Evolutionary conservation across 2,797 vertebrate species (phyloP).

Genomic region (Mastacembelus armatus): DNA sequence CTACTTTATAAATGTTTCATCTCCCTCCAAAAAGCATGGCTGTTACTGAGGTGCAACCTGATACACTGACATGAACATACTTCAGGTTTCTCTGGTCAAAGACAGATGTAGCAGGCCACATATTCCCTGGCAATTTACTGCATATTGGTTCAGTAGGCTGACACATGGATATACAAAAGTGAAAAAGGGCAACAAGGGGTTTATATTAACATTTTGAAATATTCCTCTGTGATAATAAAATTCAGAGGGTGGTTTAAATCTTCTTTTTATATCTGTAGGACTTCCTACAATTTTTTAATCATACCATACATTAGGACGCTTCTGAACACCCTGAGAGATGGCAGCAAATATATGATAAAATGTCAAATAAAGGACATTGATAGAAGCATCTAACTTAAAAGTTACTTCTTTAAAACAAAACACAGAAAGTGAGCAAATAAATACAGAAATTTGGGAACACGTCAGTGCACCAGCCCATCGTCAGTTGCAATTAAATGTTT

Average conservation of each 20-base stretch:
- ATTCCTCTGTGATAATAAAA: conserved; percentile 17
- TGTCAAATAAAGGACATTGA: neutral
- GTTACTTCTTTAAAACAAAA: neutral
- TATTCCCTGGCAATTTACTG: conserved; percentile 7
- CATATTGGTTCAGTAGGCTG: neutral
- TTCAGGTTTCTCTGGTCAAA: conserved; percentile 11
- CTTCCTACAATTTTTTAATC: too few species aligned
- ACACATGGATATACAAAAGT: conserved; percentile 6
- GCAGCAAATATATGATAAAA: conserved; percentile 1
- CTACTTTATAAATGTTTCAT: conserved; percentile 34
- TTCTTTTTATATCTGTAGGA: neutral
- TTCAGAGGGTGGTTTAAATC: conserved; percentile 13
- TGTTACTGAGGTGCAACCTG: conserved; percentile 59
- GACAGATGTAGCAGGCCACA: neutral
- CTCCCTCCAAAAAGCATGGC: conserved; percentile 44
- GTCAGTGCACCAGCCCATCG: too few species aligned
- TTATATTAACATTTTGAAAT: conserved; percentile 16
- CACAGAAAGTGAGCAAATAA: neutral
- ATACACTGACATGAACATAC: conserved; percentile 30
- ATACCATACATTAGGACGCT: too few species aligned
- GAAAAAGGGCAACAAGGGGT: neutral
- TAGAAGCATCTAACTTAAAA: neutral
- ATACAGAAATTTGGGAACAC: too few species aligned
- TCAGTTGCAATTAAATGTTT: conserved; percentile 17
- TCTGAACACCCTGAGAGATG: too few species aligned